Base-by-base conservation (phyloP, 2,797 vertebrate species). In the Crocidura indochinensis region DNA sequence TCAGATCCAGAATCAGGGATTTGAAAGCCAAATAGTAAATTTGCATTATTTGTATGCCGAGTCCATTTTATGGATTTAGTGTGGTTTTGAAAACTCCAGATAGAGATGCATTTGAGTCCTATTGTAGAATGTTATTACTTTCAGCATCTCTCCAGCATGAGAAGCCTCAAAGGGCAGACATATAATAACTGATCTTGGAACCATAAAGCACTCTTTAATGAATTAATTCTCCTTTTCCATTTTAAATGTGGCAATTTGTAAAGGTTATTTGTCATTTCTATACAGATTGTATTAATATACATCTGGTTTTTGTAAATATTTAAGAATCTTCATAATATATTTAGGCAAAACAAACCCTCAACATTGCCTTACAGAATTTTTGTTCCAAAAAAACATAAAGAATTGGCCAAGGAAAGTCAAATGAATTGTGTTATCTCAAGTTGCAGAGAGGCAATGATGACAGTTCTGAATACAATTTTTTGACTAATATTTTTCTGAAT, bases 21-120 rank as follows among this genome's bases (percentile, higher is more conserved):
- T 83, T 86, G 46, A 88, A 93, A 92, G 31, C 65, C 73, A 90
- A 84, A 91, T 87, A 95, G 74, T 91, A 94, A 90, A 24, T 11
- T 93, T 91, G 92, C 89, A 93, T 94, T 95, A 80, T 69, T 93
- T 94, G 94, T 78, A 92, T 94, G 65, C 24, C 38, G 92, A 74
- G 71, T 20, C 26, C 91, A 93, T 20, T 47, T 80, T 27, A 62
- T 60, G 80, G 65, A 90, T 82, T 83, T 68, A 91, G 51, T 85
- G 29, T 92, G 49, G 82, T 74, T 84, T 77, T 90, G 81, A 0
- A 29, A 79, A 93, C 79, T 86, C 69, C 74, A n/a, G 75, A 49
- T 26, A 12, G 91, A n/a, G 62, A 68, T 86, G 31, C 74, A 31
- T 90, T 78, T 86, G 56, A 92, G 65, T 81, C 26, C 68, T 91